Evolutionary conservation across 1,140 invertebrate species (phyloP), one percentile per base, ranked within the genome.

Genomic region (Dendrolimus kikuchii): DNA sequence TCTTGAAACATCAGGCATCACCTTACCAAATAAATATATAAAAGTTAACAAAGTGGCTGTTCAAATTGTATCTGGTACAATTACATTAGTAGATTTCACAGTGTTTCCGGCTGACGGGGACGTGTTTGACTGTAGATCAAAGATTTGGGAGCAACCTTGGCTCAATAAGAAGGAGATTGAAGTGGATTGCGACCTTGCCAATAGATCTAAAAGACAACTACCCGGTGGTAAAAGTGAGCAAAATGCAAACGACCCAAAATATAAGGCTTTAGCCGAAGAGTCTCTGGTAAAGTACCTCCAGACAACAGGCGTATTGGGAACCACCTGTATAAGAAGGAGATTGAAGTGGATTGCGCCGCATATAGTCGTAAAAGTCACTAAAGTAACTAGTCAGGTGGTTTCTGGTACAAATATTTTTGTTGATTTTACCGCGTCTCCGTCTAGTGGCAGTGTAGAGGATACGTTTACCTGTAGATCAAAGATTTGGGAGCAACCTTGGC

Each of bases 401-500:
- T 23, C 59, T 3, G 60, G 67, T 23, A 23, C 38, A 0, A 7
- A 64, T 8, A 66, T 59, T 8, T 49, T 40, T 49, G 47, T 71
- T 42, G 51, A 65, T 44, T 71, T 60, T 50, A 47, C 45, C 5
- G 44, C 58, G 43, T 36, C 43, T n/a, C 51, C 48, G 9, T 49
- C 40, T 36, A 48, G 36, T 37, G 36, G 8, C 9, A 37, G 38
- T 37, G 5, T 6, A 8, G 8, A 6, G 7, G 46, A 48, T 48
- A 48, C 37, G 8, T 5, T 6, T 36, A 37, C 46, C 0, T 92
- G 91, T 58, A n/a, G 74, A 4, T 71, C 91, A 10, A 69, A 66
- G 7, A 72, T 90, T 23, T 91, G 89, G 88, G 89, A 90, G 46
- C 73, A 82, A 59, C 83, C 89, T 6, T 92, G 91, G 92, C 39